Evolutionary conservation across 2,888 invertebrate genomes (phyloP).

Genomic region (Cheilosia pagana): DNA sequence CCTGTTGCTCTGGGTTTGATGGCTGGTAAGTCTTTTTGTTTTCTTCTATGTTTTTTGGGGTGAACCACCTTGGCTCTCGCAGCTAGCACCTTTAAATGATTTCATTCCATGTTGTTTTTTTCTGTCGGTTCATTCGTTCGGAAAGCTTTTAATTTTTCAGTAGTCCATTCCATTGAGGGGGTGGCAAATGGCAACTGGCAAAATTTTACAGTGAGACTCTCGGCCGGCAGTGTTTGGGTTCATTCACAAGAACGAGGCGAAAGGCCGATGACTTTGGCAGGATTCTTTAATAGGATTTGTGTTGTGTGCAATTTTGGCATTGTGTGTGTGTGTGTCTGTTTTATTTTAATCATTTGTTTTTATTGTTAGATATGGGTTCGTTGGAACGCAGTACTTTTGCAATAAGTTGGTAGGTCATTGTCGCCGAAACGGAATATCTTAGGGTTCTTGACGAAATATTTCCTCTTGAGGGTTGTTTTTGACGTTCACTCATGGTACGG

Average conservation of each 20-base stretch:
- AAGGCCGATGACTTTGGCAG: slow-evolving; percentile 59
- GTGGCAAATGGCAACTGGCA: slow-evolving; percentile 2
- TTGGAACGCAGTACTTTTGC: slow-evolving; percentile 17
- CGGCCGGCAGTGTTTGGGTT: slow-evolving; percentile 22
- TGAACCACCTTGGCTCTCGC: slow-evolving; percentile 45
- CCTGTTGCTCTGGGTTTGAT: slow-evolving; percentile 48
- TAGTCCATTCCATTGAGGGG: slow-evolving; percentile 15
- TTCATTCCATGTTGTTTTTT: not conserved
- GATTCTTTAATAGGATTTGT: slow-evolving; percentile 52
- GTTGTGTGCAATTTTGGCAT: slow-evolving; percentile 13
- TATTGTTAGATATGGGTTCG: slow-evolving; percentile 40
- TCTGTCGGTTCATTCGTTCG: not conserved
- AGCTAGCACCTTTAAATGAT: slow-evolving; percentile 56
- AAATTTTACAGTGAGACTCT: slow-evolving; percentile 36
- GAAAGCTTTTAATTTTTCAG: slow-evolving; percentile 27
- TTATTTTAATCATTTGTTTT: slow-evolving; percentile 7
- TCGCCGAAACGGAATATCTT: slow-evolving; percentile 1
- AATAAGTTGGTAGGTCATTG: not conserved
- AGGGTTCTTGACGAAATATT: slow-evolving; percentile 26
- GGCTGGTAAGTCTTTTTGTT: slow-evolving; percentile 24
- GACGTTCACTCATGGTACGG: not conserved
- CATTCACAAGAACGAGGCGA: slow-evolving; percentile 32
- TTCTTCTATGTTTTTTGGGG: slow-evolving; percentile 35
- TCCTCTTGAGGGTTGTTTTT: slow-evolving; percentile 20
- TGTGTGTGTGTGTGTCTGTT: not conserved